These are phyloP conservation scores for Trichosurus vulpecula DNA, from an alignment of 2,797 vertebrate species.

Conservation along the genomic window DNA sequence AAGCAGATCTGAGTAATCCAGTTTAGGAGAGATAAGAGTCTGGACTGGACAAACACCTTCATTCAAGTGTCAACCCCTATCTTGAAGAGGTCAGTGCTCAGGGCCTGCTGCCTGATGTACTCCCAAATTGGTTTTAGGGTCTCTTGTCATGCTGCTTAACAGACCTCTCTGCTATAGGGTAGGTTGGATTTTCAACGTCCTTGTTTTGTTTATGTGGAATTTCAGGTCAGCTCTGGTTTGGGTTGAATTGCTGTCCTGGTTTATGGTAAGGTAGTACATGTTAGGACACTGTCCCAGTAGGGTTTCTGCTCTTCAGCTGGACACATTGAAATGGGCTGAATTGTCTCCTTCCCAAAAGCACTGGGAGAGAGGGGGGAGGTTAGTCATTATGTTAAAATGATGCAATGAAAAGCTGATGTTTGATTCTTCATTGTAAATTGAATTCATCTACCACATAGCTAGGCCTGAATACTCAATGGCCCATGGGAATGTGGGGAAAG, in stretches of 20 bases:
- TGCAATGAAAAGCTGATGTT: constrained; percentile 56
- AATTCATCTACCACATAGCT: constrained; percentile 75
- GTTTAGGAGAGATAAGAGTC: constrained; percentile 89
- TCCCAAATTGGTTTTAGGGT: constrained; percentile 84
- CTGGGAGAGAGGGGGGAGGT: neutral
- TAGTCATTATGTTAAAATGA: neutral
- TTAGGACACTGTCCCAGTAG: neutral
- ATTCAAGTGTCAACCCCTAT: constrained; percentile 90
- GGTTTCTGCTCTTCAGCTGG: neutral
- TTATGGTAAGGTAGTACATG: neutral
- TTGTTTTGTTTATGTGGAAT: neutral
- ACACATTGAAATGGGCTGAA: neutral
- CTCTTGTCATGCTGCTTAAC: constrained; percentile 48
- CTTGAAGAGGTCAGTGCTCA: constrained; percentile 83
- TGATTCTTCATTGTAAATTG: constrained; percentile 78
- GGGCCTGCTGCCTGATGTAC: constrained; percentile 87
- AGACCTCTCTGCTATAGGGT: neutral
- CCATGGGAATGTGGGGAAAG: constrained; percentile 74
- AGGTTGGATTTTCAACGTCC: neutral
- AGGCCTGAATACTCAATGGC: constrained; percentile 78
- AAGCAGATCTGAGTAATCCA: constrained; percentile 90
- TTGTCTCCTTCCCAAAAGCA: neutral
- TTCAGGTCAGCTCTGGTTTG: neutral
- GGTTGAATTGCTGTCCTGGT: neutral
- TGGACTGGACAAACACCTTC: constrained; percentile 88